phyloP scores from a whole-genome alignment of 1,140 invertebrate genomes.

The Pogonognathellus flavescens region DNA sequence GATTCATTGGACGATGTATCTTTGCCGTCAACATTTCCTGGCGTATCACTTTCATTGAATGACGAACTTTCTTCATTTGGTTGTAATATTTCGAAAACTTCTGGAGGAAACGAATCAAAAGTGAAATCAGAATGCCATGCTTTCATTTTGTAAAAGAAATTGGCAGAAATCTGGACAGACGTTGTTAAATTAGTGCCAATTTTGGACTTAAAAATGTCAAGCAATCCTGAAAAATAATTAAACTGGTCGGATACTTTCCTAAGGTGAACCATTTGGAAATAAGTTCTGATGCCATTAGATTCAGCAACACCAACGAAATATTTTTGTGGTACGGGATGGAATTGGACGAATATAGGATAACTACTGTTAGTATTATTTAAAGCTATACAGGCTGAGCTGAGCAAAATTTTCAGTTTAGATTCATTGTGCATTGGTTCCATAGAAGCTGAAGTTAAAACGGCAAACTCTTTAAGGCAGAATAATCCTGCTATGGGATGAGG shows the following conservation, averaged over 20 bases:
- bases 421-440: conserved; percentile 78
- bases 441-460: conserved; percentile 79
- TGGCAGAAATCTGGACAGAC: conserved; percentile 81
- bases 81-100: conserved; percentile 39
- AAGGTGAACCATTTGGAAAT: conserved; percentile 91
- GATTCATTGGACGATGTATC: not conserved
- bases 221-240: conserved; percentile 82
- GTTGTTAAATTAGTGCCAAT: conserved; percentile 75
- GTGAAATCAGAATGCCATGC: conserved; percentile 77
- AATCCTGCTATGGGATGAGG: conserved; percentile 75
- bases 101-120: conserved; percentile 72
- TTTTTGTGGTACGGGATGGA: conserved; percentile 85
- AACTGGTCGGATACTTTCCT: conserved; percentile 85
- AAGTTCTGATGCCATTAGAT: conserved; percentile 77
- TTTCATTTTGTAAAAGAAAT: conserved; percentile 85
- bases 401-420: conserved; percentile 84
- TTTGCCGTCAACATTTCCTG: not conserved
- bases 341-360: conserved; percentile 89
- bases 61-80: not conserved
- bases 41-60: not conserved
- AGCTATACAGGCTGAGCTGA: conserved; percentile 88
- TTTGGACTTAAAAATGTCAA: conserved; percentile 85
- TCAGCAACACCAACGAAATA: conserved; percentile 85
- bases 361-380: conserved; percentile 84
- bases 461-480: conserved; percentile 88